Conservation (phyloP, 2,797 vertebrate genomes). For the Betta splendens region DNA sequence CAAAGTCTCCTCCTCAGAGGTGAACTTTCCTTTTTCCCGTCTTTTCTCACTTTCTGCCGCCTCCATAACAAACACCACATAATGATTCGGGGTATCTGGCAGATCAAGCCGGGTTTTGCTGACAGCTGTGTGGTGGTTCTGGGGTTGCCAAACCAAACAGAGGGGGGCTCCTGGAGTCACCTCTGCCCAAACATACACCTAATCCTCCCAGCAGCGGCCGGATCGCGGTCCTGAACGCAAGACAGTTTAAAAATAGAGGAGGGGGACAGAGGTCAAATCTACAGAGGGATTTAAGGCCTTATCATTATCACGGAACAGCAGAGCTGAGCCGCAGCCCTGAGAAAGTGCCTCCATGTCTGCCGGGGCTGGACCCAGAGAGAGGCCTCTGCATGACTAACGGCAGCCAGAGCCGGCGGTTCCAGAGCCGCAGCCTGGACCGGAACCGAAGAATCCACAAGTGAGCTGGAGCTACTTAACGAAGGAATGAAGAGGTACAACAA, state of each 20-base stretch:
- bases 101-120: slow-evolving; percentile 67
- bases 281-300: slow-evolving; percentile 86
- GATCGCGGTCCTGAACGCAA: slow-evolving; percentile 82
- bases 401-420: too few relatives aligned
- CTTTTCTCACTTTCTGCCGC: slow-evolving; percentile 31
- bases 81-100: slow-evolving; percentile 73
- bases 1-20: slow-evolving; percentile 61
- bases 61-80: slow-evolving; percentile 68
- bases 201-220: slow-evolving; percentile 86
- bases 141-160: slow-evolving; percentile 72
- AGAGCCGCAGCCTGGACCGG: too few relatives aligned
- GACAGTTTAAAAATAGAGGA: slow-evolving; percentile 83
- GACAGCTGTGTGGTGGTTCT: slow-evolving; percentile 63
- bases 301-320: slow-evolving; percentile 85
- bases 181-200: slow-evolving; percentile 92
- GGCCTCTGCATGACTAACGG: slow-evolving; percentile 46
- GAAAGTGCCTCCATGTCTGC: slow-evolving; percentile 60
- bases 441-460: too few relatives aligned
- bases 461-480: too few relatives aligned
- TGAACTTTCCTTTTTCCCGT: slow-evolving; percentile 41
- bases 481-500: too few relatives aligned
- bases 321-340: slow-evolving; percentile 77
- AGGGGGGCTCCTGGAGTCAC: slow-evolving; percentile 85
- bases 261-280: slow-evolving; percentile 86
- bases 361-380: slow-evolving; percentile 55